These are phyloP conservation scores for Trichogramma pretiosum DNA, from an alignment of 1,140 invertebrate species.

Conservation along the genomic window DNA sequence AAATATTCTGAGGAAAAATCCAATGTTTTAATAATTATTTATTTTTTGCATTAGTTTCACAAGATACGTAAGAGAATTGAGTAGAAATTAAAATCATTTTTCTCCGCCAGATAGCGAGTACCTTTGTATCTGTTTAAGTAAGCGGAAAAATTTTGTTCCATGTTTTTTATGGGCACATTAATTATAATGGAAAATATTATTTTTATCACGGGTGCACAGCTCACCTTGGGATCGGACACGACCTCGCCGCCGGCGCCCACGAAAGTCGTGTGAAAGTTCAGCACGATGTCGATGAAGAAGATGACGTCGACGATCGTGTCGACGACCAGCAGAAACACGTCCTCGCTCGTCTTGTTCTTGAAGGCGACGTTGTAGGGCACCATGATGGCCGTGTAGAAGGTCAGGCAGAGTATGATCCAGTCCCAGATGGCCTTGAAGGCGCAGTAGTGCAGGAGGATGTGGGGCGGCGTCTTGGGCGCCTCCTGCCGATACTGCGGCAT, in stretches of 20 bases:
- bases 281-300: slow-evolving; percentile 99
- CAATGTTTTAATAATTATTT: too few relatives aligned
- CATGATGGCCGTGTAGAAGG: slow-evolving; percentile 99
- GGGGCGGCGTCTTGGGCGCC: slow-evolving; percentile 97
- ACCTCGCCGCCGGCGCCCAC: slow-evolving; percentile 97
- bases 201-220: too few relatives aligned
- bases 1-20: too few relatives aligned
- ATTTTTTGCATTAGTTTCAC: too few relatives aligned
- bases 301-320: slow-evolving; percentile 99
- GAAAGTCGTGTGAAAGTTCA: slow-evolving; percentile 99
- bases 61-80: too few relatives aligned
- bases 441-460: slow-evolving; percentile 96
- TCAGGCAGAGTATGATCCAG: slow-evolving; percentile 98
- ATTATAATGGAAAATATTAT: too few relatives aligned
- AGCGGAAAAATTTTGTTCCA: too few relatives aligned
- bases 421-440: slow-evolving; percentile 99
- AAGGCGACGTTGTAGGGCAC: slow-evolving; percentile 99
- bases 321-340: slow-evolving; percentile 91
- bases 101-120: too few relatives aligned
- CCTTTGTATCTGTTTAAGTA: too few relatives aligned
- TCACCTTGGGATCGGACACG: slow-evolving; percentile 94
- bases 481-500: slow-evolving; percentile 99
- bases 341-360: slow-evolving; percentile 98
- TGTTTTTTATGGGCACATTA: too few relatives aligned
- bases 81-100: too few relatives aligned